phyloP scores from a whole-genome alignment of 2,797 vertebrate genomes.

The Peromyscus aztecus region DNA sequence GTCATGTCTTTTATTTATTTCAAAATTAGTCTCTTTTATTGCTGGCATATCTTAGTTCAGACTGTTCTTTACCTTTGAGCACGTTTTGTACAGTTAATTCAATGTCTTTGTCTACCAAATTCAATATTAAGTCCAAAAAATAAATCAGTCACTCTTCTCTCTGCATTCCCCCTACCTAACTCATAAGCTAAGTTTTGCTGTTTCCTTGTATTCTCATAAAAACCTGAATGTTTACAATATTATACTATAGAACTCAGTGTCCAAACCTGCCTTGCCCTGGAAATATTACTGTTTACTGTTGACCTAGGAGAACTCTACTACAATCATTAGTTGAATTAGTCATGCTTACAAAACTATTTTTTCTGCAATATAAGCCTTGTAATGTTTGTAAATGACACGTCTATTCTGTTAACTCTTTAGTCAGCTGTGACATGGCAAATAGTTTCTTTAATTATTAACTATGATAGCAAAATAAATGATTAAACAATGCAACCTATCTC shows the following conservation, averaged over 20 bases:
- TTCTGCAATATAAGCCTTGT: background rate
- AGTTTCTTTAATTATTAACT: background rate
- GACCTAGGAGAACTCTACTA: background rate
- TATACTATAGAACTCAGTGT: background rate
- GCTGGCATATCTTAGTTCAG: background rate
- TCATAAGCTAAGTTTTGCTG: background rate
- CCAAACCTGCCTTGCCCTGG: background rate
- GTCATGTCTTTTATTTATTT: background rate
- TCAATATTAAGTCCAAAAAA: background rate
- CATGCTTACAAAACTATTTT: background rate
- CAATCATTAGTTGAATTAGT: background rate
- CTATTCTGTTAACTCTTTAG: background rate
- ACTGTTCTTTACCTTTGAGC: background rate
- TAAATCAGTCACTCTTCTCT: background rate
- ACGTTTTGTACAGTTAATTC: background rate
- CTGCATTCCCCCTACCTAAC: background rate
- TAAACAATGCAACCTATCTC: background rate
- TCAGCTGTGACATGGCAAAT: background rate
- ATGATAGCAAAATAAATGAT: background rate
- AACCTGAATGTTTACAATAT: background rate
- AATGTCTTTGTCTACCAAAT: background rate
- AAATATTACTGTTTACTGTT: background rate
- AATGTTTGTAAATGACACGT: background rate
- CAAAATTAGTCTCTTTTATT: background rate
- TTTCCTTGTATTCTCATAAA: background rate